Percentiles rank a stretch among this genome's conserved stretches.
phyloP scores from a whole-genome alignment of 2,797 vertebrate genomes.

The Lithobates sylvaticus region DNA sequence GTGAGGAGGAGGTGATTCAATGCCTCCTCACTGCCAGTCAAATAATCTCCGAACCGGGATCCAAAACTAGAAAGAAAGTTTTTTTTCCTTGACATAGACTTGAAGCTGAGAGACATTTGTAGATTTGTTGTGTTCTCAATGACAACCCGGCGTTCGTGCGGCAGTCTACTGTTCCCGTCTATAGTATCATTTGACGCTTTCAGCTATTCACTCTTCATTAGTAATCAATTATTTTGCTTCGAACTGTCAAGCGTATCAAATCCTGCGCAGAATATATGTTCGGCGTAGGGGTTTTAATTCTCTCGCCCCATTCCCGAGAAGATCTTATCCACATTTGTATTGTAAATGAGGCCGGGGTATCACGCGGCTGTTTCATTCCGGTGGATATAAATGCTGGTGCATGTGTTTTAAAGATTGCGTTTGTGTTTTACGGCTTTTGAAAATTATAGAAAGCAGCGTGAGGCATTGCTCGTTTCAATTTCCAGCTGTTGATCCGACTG shows the following conservation, averaged over 20 bases:
- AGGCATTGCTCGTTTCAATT: slow-evolving; percentile 76
- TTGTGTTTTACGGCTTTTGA: slow-evolving; percentile 70
- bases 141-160: too few species aligned
- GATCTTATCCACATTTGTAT: slow-evolving; percentile 59
- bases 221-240: slow-evolving; percentile 56
- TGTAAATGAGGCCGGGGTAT: slow-evolving; percentile 56
- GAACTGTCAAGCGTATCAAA: slow-evolving; percentile 38
- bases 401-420: slow-evolving; percentile 70
- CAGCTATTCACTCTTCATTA: slow-evolving; percentile 50
- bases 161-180: not conserved
- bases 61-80: too few species aligned
- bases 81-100: too few species aligned
- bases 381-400: slow-evolving; percentile 67
- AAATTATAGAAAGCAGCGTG: slow-evolving; percentile 74
- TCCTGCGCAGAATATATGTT: slow-evolving; percentile 26
- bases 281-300: slow-evolving; percentile 28
- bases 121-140: too few species aligned
- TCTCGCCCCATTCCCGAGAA: slow-evolving; percentile 25
- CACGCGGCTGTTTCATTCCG: slow-evolving; percentile 60
- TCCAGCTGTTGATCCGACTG: slow-evolving; percentile 71
- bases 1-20: too few species aligned
- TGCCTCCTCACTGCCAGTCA: too few species aligned
- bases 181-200: slow-evolving; percentile 20
- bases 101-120: too few species aligned
- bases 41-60: too few species aligned